Conservation (phyloP, 2,113 vertebrate genomes). For the Paramisgurnus dabryanus region DNA sequence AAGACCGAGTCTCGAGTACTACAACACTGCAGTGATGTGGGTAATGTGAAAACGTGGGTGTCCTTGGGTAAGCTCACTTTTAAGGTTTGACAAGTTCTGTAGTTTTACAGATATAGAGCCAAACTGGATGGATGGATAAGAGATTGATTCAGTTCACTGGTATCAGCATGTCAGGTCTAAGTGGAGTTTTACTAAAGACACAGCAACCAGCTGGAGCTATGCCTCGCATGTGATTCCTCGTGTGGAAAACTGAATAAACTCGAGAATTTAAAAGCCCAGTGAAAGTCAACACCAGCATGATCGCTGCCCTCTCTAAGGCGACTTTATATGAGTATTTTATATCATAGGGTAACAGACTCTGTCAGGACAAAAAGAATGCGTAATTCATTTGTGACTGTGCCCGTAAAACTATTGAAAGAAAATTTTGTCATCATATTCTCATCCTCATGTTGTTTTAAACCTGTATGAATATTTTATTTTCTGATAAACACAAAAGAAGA, state of each 20-base stretch:
- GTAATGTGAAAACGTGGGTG: background rate
- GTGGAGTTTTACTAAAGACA: constrained; percentile 27
- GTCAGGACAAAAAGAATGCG: no score
- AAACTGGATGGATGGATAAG: background rate
- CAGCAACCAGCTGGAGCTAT: background rate
- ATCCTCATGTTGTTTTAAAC: no score
- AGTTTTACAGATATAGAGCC: background rate
- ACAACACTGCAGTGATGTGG: background rate
- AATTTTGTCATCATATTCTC: no score
- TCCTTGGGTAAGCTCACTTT: background rate
- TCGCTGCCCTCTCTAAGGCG: background rate
- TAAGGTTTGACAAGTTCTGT: background rate
- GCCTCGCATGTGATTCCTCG: background rate
- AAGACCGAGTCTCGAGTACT: no score
- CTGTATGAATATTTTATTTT: no score
- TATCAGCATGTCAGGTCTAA: constrained; percentile 4
- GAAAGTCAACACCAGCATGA: background rate
- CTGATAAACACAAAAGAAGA: no score
- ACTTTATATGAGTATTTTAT: constrained; percentile 14
- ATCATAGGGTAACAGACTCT: background rate
- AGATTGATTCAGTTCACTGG: constrained; percentile 26
- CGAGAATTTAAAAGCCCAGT: constrained; percentile 1
- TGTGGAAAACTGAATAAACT: constrained; percentile 8
- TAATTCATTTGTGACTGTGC: no score
- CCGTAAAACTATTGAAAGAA: no score